Conservation (phyloP, 2,113 vertebrate species). For the Quiscalus mexicanus region DNA sequence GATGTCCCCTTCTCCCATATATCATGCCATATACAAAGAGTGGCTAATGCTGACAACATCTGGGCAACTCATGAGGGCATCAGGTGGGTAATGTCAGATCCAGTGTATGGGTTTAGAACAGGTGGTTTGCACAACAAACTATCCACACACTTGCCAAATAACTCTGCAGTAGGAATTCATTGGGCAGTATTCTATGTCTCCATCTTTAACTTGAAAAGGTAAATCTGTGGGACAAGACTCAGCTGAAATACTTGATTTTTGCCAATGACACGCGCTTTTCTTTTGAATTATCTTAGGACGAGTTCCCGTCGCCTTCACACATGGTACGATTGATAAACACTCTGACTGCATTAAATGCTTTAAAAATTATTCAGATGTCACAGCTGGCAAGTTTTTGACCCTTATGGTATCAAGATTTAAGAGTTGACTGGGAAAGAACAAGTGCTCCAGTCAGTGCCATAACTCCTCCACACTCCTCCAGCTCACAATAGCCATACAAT, state of each 20-base stretch:
- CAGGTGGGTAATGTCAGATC: not conserved
- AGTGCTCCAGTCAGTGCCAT: not conserved
- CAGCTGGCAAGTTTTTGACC: constrained; percentile 38
- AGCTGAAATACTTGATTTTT: not conserved
- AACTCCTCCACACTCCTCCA: not conserved
- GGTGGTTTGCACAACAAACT: not conserved
- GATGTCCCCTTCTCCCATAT: rapidly evolving
- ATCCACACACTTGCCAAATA: not conserved
- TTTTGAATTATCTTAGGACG: not conserved
- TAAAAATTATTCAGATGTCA: constrained; percentile 44
- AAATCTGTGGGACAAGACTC: not conserved
- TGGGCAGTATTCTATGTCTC: not conserved
- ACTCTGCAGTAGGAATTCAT: not conserved
- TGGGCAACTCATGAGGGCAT: not conserved
- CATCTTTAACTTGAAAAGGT: not conserved
- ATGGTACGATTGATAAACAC: not conserved
- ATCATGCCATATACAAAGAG: not conserved
- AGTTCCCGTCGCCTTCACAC: rapidly evolving
- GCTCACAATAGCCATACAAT: not conserved
- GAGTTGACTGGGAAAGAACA: constrained; percentile 26
- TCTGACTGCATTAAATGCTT: constrained; percentile 14
- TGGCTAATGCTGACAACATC: not conserved
- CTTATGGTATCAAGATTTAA: constrained; percentile 33
- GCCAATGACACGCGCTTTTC: not conserved
- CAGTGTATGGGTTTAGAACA: not conserved